A percentile compares a stretch with the other conserved stretches of the same genome.
These are phyloP conservation scores for Astyanax mexicanus DNA, from an alignment of 2,797 vertebrate genomes.

Conservation along the genomic window DNA sequence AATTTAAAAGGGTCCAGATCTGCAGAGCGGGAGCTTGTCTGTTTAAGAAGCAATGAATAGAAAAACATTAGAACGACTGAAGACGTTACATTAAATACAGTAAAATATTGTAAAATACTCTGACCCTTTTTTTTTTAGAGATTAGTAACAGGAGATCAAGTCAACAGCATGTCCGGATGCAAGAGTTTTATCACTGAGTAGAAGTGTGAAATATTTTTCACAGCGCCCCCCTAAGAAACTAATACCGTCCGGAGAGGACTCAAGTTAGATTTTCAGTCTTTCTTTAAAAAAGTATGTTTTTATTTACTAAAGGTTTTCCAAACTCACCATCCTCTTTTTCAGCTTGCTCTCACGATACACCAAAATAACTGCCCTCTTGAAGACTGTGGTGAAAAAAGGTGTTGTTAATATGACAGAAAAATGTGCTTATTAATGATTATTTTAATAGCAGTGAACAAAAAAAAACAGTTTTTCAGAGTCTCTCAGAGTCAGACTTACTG, in stretches of 20 bases:
- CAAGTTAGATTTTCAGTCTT: no score
- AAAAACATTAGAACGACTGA: not conserved
- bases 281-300: not conserved
- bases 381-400: slow-evolving; percentile 78
- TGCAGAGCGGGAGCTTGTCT: slow-evolving; percentile 80
- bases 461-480: not conserved
- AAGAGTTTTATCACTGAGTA: no score
- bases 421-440: not conserved
- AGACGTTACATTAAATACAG: not conserved
- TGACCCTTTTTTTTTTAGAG: no score
- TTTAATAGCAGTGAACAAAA: not conserved
- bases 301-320: not conserved
- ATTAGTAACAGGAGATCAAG: no score
- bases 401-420: not conserved
- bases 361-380: slow-evolving; percentile 91
- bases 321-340: slow-evolving; percentile 92
- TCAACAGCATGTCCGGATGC: no score
- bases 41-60: slow-evolving; percentile 24
- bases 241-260: no score
- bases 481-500: slow-evolving; percentile 72
- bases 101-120: no score
- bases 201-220: no score
- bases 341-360: slow-evolving; percentile 91
- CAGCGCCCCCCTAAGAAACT: no score
- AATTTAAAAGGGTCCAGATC: slow-evolving; percentile 94